Percentiles rank a stretch among this genome's conserved stretches.
Conservation (phyloP, 2,113 vertebrate genomes). For the Octodon degus region DNA sequence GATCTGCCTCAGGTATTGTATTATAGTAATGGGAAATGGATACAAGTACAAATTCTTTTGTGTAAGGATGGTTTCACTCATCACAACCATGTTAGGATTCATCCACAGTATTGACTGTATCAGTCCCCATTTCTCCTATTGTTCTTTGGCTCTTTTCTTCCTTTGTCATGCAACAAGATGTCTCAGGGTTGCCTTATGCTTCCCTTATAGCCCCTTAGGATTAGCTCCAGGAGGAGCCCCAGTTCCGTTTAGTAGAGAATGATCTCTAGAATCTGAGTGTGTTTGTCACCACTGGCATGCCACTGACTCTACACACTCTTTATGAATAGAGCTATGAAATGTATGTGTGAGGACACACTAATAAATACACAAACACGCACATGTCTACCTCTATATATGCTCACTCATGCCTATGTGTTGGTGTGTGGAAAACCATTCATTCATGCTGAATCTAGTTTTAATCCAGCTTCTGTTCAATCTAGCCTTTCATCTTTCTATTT, state of each 20-base stretch:
- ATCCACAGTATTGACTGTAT: too few species aligned
- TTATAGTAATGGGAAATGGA: background rate
- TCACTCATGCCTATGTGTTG: accelerated
- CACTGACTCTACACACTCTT: background rate
- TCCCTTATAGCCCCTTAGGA: background rate
- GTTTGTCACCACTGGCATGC: background rate
- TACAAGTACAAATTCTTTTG: background rate
- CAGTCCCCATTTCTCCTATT: background rate
- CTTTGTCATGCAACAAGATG: background rate
- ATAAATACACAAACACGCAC: background rate
- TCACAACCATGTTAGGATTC: background rate
- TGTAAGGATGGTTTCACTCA: background rate
- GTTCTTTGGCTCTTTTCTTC: background rate
- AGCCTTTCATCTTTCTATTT: background rate
- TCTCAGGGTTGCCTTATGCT: background rate
- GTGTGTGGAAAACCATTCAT: background rate
- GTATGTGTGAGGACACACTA: background rate
- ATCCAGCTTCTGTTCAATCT: background rate
- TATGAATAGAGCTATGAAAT: background rate
- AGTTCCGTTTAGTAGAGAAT: background rate
- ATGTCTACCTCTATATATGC: background rate
- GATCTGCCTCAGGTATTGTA: background rate
- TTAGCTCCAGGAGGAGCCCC: background rate
- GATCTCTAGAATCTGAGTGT: background rate
- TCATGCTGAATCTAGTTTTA: background rate